phyloP scores from a whole-genome alignment of 2,113 vertebrate species.

The Heterotis niloticus region DNA sequence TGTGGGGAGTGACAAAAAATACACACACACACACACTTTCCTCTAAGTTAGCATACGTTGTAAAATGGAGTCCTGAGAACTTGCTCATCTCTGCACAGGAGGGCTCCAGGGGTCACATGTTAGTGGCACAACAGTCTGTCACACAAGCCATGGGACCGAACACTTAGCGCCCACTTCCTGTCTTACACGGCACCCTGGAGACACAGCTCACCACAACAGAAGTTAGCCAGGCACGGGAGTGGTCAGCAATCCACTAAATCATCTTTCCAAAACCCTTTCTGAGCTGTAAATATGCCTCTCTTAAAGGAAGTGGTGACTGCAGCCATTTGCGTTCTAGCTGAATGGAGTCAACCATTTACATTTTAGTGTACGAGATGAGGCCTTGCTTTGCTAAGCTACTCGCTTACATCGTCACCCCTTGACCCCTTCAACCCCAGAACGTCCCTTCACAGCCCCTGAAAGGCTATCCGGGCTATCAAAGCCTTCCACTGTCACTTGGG shows the following conservation, averaged over 20 bases:
- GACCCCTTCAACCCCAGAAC: not conserved
- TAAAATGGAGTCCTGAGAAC: too few relatives aligned
- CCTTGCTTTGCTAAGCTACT: not conserved
- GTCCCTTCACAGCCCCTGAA: not conserved
- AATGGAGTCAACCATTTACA: not conserved
- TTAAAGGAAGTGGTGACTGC: not conserved
- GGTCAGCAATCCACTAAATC: too few relatives aligned
- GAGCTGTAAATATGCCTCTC: not conserved
- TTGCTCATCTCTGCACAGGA: too few relatives aligned
- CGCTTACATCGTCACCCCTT: not conserved
- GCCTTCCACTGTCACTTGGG: not conserved
- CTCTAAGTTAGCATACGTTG: too few relatives aligned
- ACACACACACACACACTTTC: too few relatives aligned
- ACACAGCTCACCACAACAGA: not conserved
- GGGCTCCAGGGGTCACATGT: too few relatives aligned
- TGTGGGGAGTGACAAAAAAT: too few relatives aligned
- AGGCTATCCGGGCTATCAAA: conserved; percentile 15
- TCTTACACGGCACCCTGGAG: not conserved
- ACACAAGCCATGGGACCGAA: too few relatives aligned
- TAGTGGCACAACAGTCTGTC: too few relatives aligned
- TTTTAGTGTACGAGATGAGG: not conserved
- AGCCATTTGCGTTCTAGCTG: not conserved
- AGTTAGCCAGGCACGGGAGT: too few relatives aligned
- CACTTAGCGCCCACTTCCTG: too few relatives aligned
- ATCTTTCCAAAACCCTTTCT: too few relatives aligned